Conservation (phyloP, 1,140 invertebrate species). For the Nymphalis io region DNA sequence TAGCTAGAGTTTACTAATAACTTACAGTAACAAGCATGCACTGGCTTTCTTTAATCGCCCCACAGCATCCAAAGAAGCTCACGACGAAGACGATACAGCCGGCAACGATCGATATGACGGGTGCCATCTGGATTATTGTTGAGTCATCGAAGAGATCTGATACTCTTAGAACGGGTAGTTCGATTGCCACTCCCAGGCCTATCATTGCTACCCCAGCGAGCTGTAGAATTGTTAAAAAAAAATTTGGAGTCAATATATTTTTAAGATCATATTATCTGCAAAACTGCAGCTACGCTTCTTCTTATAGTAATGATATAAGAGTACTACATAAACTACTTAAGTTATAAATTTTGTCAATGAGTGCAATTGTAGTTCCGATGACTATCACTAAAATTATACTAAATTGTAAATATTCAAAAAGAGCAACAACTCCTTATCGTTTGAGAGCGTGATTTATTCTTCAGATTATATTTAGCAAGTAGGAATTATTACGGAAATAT, state of each 20-base stretch:
- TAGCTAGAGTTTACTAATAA: neutral
- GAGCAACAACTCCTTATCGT: no score
- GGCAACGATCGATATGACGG: constrained; percentile 87
- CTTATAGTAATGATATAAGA: no score
- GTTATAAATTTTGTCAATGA: no score
- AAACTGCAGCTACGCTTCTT: no score
- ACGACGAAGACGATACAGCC: constrained; percentile 91
- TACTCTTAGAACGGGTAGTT: constrained; percentile 86
- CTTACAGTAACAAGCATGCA: constrained; percentile 91
- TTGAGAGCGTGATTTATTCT: no score
- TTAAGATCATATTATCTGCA: no score
- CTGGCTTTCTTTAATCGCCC: constrained; percentile 91
- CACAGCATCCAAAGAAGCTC: constrained; percentile 95
- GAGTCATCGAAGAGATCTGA: constrained; percentile 86
- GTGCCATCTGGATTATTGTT: constrained; percentile 80
- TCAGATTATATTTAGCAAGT: no score
- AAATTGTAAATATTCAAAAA: no score
- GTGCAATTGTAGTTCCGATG: no score
- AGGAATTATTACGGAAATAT: no score
- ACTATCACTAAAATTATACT: no score
- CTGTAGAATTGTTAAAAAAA: constrained; percentile 78
- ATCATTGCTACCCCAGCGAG: constrained; percentile 86
- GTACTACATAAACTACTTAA: no score
- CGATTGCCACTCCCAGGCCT: constrained; percentile 89
- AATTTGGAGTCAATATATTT: neutral